Evolutionary conservation across 2,888 invertebrate species (phyloP).

Genomic region (Drosophila rellima): DNA sequence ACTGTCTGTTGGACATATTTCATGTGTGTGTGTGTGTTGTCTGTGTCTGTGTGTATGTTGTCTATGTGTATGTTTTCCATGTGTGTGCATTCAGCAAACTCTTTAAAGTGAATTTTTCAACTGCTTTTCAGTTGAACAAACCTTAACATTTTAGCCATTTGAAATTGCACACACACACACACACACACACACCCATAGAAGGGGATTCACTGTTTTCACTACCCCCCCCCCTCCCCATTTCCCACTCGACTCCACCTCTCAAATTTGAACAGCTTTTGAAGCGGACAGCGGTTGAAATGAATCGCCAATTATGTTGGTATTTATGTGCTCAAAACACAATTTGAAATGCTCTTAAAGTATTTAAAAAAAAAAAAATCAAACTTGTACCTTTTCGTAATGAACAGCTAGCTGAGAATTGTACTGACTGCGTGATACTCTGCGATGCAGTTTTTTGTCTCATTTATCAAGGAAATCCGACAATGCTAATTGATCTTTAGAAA

Average conservation of each 20-base stretch:
- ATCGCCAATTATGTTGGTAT: conserved; percentile 40
- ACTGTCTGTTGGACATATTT: conserved; percentile 22
- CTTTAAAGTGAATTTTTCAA: conserved; percentile 20
- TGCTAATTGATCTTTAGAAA: not conserved
- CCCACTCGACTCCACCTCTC: not conserved
- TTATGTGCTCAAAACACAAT: conserved; percentile 15
- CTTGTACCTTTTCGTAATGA: not conserved
- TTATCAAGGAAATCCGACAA: not conserved
- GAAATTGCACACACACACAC: conserved; percentile 4
- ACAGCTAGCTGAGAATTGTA: not conserved
- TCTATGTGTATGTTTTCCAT: not conserved
- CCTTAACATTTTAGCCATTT: conserved; percentile 16
- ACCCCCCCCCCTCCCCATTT: no score
- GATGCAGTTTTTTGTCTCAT: not conserved
- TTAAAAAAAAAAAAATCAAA: not conserved
- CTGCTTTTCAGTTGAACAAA: conserved; percentile 11
- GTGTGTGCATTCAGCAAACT: conserved; percentile 11
- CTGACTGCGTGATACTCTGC: not conserved
- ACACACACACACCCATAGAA: not conserved
- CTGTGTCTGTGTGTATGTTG: not conserved
- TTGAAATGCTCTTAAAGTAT: conserved; percentile 7
- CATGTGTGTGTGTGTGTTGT: conserved; percentile 1
- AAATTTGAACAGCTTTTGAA: conserved; percentile 21
- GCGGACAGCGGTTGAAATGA: conserved; percentile 25
- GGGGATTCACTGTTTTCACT: not conserved